These are phyloP conservation scores for Orchesellides sinensis DNA, from an alignment of 2,888 invertebrate species.

Conservation along the genomic window DNA sequence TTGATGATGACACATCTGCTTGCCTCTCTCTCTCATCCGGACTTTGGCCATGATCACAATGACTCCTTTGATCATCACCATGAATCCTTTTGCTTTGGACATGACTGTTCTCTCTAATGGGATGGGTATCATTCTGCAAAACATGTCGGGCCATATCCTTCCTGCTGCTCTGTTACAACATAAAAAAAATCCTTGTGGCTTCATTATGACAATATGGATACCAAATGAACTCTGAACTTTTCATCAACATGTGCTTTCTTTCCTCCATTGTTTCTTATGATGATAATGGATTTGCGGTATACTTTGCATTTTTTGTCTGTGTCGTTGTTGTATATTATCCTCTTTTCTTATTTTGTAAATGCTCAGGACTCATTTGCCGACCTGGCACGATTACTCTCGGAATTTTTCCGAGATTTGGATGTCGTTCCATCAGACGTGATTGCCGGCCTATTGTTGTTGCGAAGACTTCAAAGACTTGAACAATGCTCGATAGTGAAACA, in stretches of 20 bases:
- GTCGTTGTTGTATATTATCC: constrained; percentile 2
- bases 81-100: too few species aligned
- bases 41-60: too few species aligned
- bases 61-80: too few species aligned
- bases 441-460: constrained; percentile 87
- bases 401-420: constrained; percentile 90
- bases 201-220: too few species aligned
- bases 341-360: constrained; percentile 14
- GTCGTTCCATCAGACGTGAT: constrained; percentile 93
- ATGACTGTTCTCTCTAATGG: too few species aligned
- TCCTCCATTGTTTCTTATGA: constrained; percentile 21
- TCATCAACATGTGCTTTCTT: too few species aligned
- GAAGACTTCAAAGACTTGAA: constrained; percentile 88
- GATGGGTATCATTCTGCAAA: too few species aligned
- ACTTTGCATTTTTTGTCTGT: constrained; percentile 23
- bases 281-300: constrained; percentile 61
- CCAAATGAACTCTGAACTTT: constrained; percentile 53
- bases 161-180: too few species aligned
- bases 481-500: constrained; percentile 85
- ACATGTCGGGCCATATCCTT: too few species aligned
- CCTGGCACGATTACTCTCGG: constrained; percentile 88
- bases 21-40: too few species aligned
- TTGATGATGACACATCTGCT: too few species aligned
- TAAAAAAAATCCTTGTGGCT: too few species aligned
- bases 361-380: constrained; percentile 88